Conservation (phyloP, 2,888 invertebrate species). For the Netelia melanura region DNA sequence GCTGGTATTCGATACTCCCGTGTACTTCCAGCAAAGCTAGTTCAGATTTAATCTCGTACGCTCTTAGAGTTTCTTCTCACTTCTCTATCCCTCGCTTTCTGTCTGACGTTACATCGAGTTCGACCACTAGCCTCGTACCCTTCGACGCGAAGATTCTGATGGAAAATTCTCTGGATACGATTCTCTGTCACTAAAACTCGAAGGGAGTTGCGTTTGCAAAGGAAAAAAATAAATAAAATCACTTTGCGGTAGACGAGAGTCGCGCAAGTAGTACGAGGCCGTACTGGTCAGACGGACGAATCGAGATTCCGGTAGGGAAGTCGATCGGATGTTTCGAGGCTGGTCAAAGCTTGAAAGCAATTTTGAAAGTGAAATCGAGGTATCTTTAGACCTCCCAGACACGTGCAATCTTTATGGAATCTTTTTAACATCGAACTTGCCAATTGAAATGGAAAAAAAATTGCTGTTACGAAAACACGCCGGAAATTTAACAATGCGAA, state of each 20-base stretch:
- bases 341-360: not conserved
- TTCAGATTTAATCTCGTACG: slow-evolving; percentile 55
- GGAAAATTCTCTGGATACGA: not conserved
- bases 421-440: too few relatives aligned
- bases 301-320: not conserved
- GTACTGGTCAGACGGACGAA: slow-evolving; percentile 29
- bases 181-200: not conserved
- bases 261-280: slow-evolving; percentile 2
- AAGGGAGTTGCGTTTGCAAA: not conserved
- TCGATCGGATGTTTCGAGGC: not conserved
- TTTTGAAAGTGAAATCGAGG: not conserved
- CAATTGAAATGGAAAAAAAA: too few relatives aligned
- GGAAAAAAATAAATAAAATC: not conserved
- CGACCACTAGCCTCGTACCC: not conserved
- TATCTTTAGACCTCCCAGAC: too few relatives aligned
- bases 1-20: slow-evolving; percentile 45
- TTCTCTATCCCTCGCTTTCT: not conserved
- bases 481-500: not conserved
- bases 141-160: not conserved
- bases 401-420: too few relatives aligned
- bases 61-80: not conserved
- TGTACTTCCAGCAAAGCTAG: slow-evolving; percentile 23
- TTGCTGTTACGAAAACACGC: too few relatives aligned
- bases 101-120: not conserved
- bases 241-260: not conserved